Conservation (phyloP, 2,113 vertebrate genomes). For the Pollachius pollachius region DNA sequence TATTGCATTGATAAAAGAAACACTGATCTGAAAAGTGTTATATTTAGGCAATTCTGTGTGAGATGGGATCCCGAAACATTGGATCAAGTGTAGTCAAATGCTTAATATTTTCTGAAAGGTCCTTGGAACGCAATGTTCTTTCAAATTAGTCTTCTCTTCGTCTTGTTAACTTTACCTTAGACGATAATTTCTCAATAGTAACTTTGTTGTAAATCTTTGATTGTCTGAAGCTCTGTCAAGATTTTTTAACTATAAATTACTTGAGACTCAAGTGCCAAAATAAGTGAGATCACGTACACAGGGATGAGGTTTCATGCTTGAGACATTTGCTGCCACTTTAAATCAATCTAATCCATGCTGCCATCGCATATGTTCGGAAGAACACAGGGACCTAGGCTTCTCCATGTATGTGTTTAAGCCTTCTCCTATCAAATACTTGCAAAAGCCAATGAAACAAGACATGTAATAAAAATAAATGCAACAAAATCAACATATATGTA, state of each 20-base stretch:
- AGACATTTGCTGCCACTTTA: slow-evolving; percentile 18
- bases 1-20: slow-evolving; percentile 20
- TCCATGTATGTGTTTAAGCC: slow-evolving; percentile 4
- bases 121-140: too few relatives aligned
- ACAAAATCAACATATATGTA: slow-evolving; percentile 59
- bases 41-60: slow-evolving; percentile 51
- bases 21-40: slow-evolving; percentile 34
- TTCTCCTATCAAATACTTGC: slow-evolving; percentile 35
- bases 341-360: slow-evolving; percentile 26
- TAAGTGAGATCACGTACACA: not conserved
- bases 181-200: slow-evolving; percentile 20
- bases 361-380: slow-evolving; percentile 22
- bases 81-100: slow-evolving; percentile 25
- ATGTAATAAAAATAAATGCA: slow-evolving; percentile 26
- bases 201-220: slow-evolving; percentile 44
- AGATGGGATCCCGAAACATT: slow-evolving; percentile 46
- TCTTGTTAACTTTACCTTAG: slow-evolving; percentile 13
- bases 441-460: slow-evolving; percentile 25
- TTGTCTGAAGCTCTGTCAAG: slow-evolving; percentile 66
- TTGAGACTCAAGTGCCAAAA: slow-evolving; percentile 47
- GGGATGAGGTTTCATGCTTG: slow-evolving; percentile 16
- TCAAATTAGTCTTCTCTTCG: slow-evolving; percentile 5
- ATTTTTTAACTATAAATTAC: slow-evolving; percentile 24
- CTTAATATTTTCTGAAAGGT: slow-evolving; percentile 43
- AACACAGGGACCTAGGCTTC: slow-evolving; percentile 4